Percentiles rank a stretch among this genome's conserved stretches.
phyloP scores from a whole-genome alignment of 2,797 vertebrate species.

The Takifugu ocellatus region DNA sequence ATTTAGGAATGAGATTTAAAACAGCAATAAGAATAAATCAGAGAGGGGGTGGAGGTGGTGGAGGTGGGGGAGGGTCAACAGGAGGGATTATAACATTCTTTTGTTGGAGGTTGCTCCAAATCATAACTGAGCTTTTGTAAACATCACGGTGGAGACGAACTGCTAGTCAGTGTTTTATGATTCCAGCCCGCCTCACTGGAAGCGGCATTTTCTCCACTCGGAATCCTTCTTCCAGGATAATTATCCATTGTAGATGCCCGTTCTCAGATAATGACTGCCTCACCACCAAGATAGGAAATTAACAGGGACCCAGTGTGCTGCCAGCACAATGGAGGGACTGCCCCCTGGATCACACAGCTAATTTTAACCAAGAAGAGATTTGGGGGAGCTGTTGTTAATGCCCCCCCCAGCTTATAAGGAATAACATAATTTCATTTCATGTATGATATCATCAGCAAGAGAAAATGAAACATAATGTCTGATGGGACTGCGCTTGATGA shows the following conservation, averaged over 20 bases:
- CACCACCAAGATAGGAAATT: slow-evolving; percentile 74
- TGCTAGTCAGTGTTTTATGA: slow-evolving; percentile 54
- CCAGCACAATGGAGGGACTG: slow-evolving; percentile 65
- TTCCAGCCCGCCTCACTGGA: slow-evolving; percentile 57
- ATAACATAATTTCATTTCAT: slow-evolving; percentile 70
- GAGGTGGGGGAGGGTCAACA: neutral
- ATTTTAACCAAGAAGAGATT: slow-evolving; percentile 65
- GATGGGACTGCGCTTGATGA: slow-evolving; percentile 17
- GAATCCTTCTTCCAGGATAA: slow-evolving; percentile 72
- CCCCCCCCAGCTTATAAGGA: slow-evolving; percentile 53
- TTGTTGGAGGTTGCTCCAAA: slow-evolving; percentile 55
- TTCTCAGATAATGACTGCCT: slow-evolving; percentile 77
- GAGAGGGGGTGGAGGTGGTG: neutral
- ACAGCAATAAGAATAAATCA: slow-evolving; percentile 60
- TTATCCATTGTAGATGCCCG: slow-evolving; percentile 76
- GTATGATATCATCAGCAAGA: slow-evolving; percentile 62
- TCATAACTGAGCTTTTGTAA: slow-evolving; percentile 48
- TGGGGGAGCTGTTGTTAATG: slow-evolving; percentile 53
- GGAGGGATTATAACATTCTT: slow-evolving; percentile 53
- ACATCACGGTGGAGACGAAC: slow-evolving; percentile 58
- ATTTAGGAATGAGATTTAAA: slow-evolving; percentile 68
- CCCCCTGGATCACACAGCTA: slow-evolving; percentile 61
- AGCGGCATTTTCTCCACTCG: slow-evolving; percentile 70
- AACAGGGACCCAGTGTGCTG: slow-evolving; percentile 64
- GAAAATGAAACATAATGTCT: slow-evolving; percentile 45